Evolutionary conservation across 2,797 vertebrate species (phyloP).

Genomic region (Hydrolagus colliei): DNA sequence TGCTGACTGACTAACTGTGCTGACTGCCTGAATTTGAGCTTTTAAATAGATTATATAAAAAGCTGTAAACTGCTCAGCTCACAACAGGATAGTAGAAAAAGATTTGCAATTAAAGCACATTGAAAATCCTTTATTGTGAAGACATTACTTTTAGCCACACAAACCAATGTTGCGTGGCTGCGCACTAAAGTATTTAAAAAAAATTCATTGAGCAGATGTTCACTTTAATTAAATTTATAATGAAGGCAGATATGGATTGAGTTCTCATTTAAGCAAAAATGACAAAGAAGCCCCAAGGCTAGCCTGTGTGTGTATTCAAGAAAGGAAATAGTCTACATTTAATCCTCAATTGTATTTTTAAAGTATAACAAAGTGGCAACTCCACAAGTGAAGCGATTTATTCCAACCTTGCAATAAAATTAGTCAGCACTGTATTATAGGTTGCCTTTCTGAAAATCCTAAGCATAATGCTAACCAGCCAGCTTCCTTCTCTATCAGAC

Average conservation of each 20-base stretch:
- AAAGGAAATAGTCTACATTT: neutral
- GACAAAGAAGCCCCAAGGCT: neutral
- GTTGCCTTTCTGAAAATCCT: neutral
- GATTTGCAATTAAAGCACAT: neutral
- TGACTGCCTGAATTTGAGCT: neutral
- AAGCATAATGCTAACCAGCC: neutral
- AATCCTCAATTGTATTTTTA: neutral
- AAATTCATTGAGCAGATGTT: neutral
- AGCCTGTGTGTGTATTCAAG: neutral
- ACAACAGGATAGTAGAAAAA: neutral
- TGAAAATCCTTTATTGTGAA: neutral
- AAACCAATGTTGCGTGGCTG: conserved; percentile 2
- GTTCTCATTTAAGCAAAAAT: neutral
- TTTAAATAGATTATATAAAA: neutral
- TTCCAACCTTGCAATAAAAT: neutral
- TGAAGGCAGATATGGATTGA: conserved; percentile 1
- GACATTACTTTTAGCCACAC: neutral
- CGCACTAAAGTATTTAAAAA: neutral
- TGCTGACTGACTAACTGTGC: too few relatives aligned
- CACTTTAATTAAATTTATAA: conserved; percentile 4
- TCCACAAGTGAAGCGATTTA: neutral
- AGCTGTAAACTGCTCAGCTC: neutral
- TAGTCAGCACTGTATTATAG: neutral
- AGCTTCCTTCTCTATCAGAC: neutral
- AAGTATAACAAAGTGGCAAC: neutral